Conservation (phyloP, 2,797 vertebrate species). For the Urocyon cinereoargenteus region DNA sequence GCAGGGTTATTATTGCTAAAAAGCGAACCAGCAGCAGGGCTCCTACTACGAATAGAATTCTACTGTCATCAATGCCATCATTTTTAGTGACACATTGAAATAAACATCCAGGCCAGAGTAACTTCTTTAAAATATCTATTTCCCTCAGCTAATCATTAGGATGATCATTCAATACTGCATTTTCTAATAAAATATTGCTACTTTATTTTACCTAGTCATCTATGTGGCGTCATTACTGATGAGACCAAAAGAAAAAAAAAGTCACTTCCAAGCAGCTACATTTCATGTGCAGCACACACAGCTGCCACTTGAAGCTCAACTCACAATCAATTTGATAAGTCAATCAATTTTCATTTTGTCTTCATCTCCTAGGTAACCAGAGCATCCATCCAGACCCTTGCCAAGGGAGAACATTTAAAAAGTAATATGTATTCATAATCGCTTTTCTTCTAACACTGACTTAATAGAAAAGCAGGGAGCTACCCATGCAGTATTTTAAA, state of each 20-base stretch:
- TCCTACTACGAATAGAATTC: conserved; percentile 1
- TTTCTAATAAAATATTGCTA: conserved; percentile 66
- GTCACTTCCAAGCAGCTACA: conserved; percentile 54
- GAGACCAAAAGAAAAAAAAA: conserved; percentile 45
- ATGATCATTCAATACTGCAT: conserved; percentile 53
- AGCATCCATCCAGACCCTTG: conserved; percentile 66
- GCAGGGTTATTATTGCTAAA: conserved; percentile 45
- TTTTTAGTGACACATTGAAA: conserved; percentile 58
- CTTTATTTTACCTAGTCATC: conserved; percentile 60
- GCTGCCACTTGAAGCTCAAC: conserved; percentile 78
- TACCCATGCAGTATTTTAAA: conserved; percentile 66
- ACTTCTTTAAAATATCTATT: conserved; percentile 36
- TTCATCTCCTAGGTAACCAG: conserved; percentile 82
- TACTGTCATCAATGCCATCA: not conserved
- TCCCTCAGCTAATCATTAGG: not conserved
- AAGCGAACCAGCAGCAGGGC: not conserved
- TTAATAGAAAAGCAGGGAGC: conserved; percentile 71
- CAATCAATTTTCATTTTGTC: conserved; percentile 82
- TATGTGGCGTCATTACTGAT: conserved; percentile 47
- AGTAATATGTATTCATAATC: conserved; percentile 77
- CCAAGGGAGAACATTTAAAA: conserved; percentile 74
- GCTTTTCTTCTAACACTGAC: conserved; percentile 64
- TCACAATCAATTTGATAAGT: conserved; percentile 78
- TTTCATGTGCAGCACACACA: conserved; percentile 73
- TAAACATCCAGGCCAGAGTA: conserved; percentile 24